Evolutionary conservation across 2,113 vertebrate genomes (phyloP).

Genomic region (Centropus unirufus): DNA sequence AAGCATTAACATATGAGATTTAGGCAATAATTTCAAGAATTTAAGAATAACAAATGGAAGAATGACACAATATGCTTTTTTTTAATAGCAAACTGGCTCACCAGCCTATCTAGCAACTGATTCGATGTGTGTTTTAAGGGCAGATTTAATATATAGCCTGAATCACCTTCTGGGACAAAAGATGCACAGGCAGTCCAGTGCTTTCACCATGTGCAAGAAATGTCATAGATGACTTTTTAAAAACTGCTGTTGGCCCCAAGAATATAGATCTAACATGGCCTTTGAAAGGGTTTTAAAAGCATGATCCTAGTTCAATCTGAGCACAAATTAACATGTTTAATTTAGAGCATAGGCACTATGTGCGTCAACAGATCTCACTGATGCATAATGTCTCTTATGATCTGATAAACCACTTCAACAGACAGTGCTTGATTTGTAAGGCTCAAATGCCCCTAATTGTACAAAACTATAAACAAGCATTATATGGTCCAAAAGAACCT

Average conservation of each 20-base stretch:
- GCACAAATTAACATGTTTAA: neutral
- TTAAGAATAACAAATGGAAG: neutral
- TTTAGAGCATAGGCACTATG: neutral
- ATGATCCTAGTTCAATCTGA: neutral
- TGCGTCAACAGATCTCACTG: accelerated
- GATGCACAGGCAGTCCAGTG: neutral
- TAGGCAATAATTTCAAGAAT: neutral
- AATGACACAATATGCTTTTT: neutral
- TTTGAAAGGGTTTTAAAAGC: conserved; percentile 9
- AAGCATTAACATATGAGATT: neutral
- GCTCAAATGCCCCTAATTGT: neutral
- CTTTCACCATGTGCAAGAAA: neutral
- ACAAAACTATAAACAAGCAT: conserved; percentile 20
- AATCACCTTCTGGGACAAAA: neutral
- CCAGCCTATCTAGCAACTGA: neutral
- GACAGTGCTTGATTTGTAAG: neutral
- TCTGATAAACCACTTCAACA: neutral
- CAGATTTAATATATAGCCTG: neutral
- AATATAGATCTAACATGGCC: neutral
- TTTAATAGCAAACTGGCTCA: neutral
- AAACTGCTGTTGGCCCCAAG: neutral
- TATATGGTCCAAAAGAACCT: neutral
- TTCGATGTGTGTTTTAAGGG: neutral
- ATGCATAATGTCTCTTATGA: neutral
- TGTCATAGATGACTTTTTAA: neutral